Evolutionary conservation across 1,140 invertebrate species (phyloP).

Genomic region (Meloidogyne exigua): DNA sequence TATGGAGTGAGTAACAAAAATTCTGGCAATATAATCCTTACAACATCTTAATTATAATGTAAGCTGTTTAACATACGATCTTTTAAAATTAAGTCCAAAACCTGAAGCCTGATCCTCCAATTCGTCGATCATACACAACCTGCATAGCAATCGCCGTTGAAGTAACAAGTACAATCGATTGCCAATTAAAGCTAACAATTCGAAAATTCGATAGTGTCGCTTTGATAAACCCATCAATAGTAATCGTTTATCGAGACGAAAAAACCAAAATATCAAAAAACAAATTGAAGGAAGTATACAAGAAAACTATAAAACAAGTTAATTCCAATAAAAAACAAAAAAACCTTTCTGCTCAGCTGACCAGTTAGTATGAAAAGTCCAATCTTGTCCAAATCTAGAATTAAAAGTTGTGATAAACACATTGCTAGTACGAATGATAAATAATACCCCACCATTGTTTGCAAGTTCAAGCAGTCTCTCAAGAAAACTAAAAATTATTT

Average conservation of each 20-base stretch:
- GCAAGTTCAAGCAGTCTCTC: slow-evolving; percentile 30
- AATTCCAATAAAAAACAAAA: neutral
- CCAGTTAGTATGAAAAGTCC: slow-evolving; percentile 30
- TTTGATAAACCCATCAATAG: neutral
- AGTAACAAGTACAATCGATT: slow-evolving; percentile 12
- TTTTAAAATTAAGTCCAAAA: neutral
- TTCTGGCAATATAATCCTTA: neutral
- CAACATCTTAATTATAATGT: neutral
- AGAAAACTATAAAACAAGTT: slow-evolving; percentile 16
- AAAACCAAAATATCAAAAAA: slow-evolving; percentile 2
- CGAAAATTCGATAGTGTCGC: slow-evolving; percentile 14
- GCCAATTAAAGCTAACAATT: slow-evolving; percentile 4
- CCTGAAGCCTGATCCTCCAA: neutral
- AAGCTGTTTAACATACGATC: too few species aligned
- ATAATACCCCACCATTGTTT: neutral
- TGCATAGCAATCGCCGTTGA: slow-evolving; percentile 8
- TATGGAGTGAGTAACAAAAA: neutral
- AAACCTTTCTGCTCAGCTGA: slow-evolving; percentile 27
- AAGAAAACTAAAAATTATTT: slow-evolving; percentile 8
- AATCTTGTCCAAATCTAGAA: slow-evolving; percentile 30
- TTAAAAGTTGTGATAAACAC: neutral
- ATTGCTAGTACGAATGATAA: too few species aligned
- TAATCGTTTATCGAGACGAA: neutral
- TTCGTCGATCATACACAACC: neutral
- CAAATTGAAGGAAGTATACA: slow-evolving; percentile 29